phyloP scores from a whole-genome alignment of 2,113 vertebrate genomes.

The Catharus fuscescens region DNA sequence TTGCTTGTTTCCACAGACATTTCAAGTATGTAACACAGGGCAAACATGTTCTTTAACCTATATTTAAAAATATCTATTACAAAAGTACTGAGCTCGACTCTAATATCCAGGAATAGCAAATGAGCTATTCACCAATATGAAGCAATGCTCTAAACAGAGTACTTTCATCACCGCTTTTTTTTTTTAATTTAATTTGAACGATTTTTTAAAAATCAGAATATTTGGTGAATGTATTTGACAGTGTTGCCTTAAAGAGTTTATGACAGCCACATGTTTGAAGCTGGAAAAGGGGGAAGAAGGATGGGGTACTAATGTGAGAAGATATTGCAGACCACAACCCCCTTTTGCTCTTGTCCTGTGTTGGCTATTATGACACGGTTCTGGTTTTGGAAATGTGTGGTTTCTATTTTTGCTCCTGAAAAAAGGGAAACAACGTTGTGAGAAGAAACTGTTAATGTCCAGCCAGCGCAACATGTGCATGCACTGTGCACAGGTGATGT shows the following conservation, averaged over 20 bases:
- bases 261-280: neutral
- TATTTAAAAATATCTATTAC: conserved; percentile 27
- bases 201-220: neutral
- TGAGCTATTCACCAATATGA: neutral
- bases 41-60: conserved; percentile 35
- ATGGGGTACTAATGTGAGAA: neutral
- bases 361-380: neutral
- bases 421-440: neutral
- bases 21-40: neutral
- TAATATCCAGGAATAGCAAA: neutral
- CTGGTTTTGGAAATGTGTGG: neutral
- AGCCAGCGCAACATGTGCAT: neutral
- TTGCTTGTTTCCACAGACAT: conserved; percentile 20
- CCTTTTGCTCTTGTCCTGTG: neutral
- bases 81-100: neutral
- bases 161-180: neutral
- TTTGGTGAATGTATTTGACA: neutral
- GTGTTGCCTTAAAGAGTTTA: neutral
- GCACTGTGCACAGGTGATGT: rapidly evolving
- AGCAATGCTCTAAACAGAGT: neutral
- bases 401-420: neutral
- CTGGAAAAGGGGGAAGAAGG: neutral
- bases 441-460: neutral
- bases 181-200: neutral
- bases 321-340: neutral